phyloP scores from a whole-genome alignment of 2,797 vertebrate species.

The Enteromius radiatus region DNA sequence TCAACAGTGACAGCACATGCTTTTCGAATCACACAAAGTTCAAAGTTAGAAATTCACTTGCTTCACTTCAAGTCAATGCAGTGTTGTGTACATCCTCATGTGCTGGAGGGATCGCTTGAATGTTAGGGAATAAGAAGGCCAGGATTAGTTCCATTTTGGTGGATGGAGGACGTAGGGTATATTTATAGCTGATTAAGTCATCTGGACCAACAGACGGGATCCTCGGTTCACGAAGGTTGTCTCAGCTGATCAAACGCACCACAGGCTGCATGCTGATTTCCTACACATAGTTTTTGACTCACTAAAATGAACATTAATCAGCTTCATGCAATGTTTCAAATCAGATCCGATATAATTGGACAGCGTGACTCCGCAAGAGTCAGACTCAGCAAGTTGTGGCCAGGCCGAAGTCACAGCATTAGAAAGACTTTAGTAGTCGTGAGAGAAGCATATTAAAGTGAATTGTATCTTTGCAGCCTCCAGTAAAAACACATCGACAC shows the following conservation, averaged over 20 bases:
- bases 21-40: not conserved
- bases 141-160: slow-evolving; percentile 51
- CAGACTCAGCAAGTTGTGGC: not conserved
- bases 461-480: slow-evolving; percentile 3
- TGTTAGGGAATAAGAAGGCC: slow-evolving; percentile 30
- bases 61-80: not conserved
- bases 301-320: not conserved
- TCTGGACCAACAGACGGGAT: slow-evolving; percentile 20
- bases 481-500: slow-evolving; percentile 18
- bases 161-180: slow-evolving; percentile 13
- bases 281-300: not conserved
- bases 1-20: not conserved
- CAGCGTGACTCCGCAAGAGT: not conserved
- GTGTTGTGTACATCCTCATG: not conserved
- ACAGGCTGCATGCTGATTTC: not conserved
- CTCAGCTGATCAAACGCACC: slow-evolving; percentile 8
- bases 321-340: not conserved
- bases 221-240: not conserved
- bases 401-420: not conserved
- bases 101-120: not conserved
- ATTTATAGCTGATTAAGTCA: slow-evolving; percentile 52
- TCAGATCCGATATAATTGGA: slow-evolving; percentile 9
- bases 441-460: slow-evolving; percentile 26
- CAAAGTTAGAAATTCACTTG: not conserved
- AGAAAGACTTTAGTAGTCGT: not conserved